Evolutionary conservation across 2,113 vertebrate genomes (phyloP).

Genomic region (Opisthocomus hoazin): DNA sequence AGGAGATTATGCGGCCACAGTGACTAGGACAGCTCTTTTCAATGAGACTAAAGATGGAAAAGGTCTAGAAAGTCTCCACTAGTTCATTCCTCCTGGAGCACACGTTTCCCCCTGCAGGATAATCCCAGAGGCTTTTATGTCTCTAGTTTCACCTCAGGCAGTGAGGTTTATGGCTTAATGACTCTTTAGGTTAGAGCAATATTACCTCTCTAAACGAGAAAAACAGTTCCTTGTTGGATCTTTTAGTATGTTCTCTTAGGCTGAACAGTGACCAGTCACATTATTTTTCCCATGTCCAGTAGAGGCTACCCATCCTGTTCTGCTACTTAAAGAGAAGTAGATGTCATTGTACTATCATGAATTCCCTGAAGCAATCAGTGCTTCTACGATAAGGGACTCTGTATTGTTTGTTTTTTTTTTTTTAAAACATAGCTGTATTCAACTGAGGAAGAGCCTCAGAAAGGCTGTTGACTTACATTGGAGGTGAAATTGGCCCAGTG

Average conservation of each 20-base stretch:
- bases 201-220: not conserved
- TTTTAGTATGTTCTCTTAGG: not conserved
- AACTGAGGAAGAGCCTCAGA: not conserved
- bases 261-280: not conserved
- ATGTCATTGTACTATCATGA: not conserved
- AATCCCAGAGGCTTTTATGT: not conserved
- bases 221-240: not conserved
- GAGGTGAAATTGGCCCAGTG: not conserved
- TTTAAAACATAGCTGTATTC: not conserved
- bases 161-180: not conserved
- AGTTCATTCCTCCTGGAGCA: not conserved
- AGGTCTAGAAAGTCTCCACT: not conserved
- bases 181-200: not conserved
- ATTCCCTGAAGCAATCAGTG: not conserved
- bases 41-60: not conserved
- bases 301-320: not conserved
- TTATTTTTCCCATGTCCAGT: not conserved
- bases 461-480: not conserved
- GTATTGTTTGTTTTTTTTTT: not conserved
- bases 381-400: not conserved
- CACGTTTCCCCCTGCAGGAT: not conserved
- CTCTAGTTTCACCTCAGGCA: not conserved
- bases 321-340: not conserved
- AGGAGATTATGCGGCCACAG: not conserved
- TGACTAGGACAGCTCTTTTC: not conserved